Conservation (phyloP, 2,888 invertebrate species). For the Euzetes globulus region DNA sequence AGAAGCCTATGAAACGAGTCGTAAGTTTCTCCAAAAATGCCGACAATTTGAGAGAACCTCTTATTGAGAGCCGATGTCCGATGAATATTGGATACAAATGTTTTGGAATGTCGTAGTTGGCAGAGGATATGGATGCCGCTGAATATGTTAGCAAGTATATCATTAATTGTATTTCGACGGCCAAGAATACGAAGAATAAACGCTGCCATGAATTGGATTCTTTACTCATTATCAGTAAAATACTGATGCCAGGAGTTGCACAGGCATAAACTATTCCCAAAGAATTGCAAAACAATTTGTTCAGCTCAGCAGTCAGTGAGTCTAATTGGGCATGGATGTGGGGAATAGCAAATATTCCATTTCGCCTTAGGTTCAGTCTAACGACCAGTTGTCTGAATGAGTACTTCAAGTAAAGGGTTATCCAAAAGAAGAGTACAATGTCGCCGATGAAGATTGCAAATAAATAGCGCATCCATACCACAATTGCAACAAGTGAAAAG, state of each 20-base stretch:
- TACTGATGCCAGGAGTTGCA: background rate
- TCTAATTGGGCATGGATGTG: too few relatives aligned
- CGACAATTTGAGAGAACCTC: background rate
- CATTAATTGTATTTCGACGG: background rate
- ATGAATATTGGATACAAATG: background rate
- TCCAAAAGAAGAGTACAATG: background rate
- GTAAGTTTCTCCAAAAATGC: background rate
- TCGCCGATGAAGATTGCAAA: background rate
- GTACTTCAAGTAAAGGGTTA: background rate
- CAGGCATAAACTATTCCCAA: background rate
- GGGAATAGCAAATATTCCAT: too few relatives aligned
- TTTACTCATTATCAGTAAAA: background rate
- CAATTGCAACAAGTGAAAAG: background rate
- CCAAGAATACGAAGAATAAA: background rate
- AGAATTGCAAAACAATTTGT: constrained; percentile 1
- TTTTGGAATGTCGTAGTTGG: background rate
- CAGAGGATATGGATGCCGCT: background rate
- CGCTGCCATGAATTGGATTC: background rate
- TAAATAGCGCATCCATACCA: background rate
- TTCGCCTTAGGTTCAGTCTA: background rate
- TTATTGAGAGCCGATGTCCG: background rate
- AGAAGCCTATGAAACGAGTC: background rate
- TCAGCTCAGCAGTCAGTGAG: background rate
- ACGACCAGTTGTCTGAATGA: background rate
- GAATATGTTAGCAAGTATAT: background rate